phyloP scores from a whole-genome alignment of 2,797 vertebrate genomes.

The Chaetodon trifasciatus region DNA sequence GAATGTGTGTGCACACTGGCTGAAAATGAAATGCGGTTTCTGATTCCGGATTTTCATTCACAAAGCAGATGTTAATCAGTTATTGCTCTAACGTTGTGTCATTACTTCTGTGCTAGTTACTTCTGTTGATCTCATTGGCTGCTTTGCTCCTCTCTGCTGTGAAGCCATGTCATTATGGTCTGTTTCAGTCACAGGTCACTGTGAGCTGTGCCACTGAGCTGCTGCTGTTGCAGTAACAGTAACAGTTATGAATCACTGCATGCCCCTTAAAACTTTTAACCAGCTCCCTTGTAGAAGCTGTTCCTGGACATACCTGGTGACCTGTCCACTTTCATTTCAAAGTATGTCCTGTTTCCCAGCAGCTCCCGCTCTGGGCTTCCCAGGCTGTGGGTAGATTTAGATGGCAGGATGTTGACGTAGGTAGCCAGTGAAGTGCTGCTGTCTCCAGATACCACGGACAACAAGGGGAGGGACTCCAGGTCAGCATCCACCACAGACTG shows the following conservation, averaged over 20 bases:
- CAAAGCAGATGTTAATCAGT: no score
- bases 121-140: not conserved
- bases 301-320: slow-evolving; percentile 63
- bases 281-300: slow-evolving; percentile 3
- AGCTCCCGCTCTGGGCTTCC: slow-evolving; percentile 60
- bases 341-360: slow-evolving; percentile 67
- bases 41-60: not conserved
- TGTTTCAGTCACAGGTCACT: not conserved
- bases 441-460: slow-evolving; percentile 70
- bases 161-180: not conserved
- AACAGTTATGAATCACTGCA: not conserved
- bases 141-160: not conserved
- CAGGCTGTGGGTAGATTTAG: slow-evolving; percentile 22
- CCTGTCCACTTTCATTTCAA: slow-evolving; percentile 73
- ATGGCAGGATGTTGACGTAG: slow-evolving; percentile 67
- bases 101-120: not conserved
- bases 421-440: slow-evolving; percentile 82
- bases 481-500: slow-evolving; percentile 82
- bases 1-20: not conserved
- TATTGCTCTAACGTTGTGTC: not conserved
- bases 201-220: not conserved
- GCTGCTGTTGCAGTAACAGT: not conserved
- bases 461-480: slow-evolving; percentile 64
- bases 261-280: not conserved
- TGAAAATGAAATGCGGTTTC: not conserved